A percentile compares a stretch with the other conserved stretches of the same genome.
Conservation (phyloP, 2,113 vertebrate genomes). For the Xiphias gladius region DNA sequence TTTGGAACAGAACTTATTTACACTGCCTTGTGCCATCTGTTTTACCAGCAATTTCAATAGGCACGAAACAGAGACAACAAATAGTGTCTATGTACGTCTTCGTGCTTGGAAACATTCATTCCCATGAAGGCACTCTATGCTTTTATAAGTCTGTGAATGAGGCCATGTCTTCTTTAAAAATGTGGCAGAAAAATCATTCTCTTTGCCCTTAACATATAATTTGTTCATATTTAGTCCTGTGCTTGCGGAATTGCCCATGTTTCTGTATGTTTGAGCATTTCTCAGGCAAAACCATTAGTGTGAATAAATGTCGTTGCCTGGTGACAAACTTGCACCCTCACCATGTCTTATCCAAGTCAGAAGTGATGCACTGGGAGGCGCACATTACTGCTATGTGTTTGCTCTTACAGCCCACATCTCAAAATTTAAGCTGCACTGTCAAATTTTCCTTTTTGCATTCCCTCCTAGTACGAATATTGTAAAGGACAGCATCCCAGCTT, state of each 20-base stretch:
- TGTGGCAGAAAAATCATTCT: slow-evolving; percentile 2
- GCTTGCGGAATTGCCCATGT: slow-evolving; percentile 7
- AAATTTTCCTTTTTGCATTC: slow-evolving; percentile 60
- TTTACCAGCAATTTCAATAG: slow-evolving; percentile 52
- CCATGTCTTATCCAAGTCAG: slow-evolving; percentile 51
- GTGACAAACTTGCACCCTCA: slow-evolving; percentile 61
- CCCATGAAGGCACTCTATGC: slow-evolving; percentile 3
- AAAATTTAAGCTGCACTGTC: slow-evolving; percentile 55
- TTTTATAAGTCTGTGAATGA: slow-evolving; percentile 35
- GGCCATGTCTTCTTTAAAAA: slow-evolving; percentile 27
- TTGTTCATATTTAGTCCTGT: slow-evolving; percentile 10
- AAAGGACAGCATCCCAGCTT: slow-evolving; percentile 67
- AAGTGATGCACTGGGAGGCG: slow-evolving; percentile 61
- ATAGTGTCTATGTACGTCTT: slow-evolving; percentile 33
- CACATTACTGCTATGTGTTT: slow-evolving; percentile 50
- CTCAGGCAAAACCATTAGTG: slow-evolving; percentile 42
- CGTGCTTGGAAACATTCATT: slow-evolving; percentile 32
- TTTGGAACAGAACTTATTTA: slow-evolving; percentile 59
- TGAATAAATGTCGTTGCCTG: slow-evolving; percentile 49
- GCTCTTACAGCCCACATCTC: slow-evolving; percentile 43
- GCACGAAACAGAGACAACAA: slow-evolving; percentile 62
- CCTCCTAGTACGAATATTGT: slow-evolving; percentile 49
- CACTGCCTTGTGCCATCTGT: slow-evolving; percentile 77
- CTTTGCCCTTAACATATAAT: slow-evolving; percentile 38
- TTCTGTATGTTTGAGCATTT: slow-evolving; percentile 49